Conservation (phyloP, 1,140 invertebrate species). For the Ditylenchus dipsaci region DNA sequence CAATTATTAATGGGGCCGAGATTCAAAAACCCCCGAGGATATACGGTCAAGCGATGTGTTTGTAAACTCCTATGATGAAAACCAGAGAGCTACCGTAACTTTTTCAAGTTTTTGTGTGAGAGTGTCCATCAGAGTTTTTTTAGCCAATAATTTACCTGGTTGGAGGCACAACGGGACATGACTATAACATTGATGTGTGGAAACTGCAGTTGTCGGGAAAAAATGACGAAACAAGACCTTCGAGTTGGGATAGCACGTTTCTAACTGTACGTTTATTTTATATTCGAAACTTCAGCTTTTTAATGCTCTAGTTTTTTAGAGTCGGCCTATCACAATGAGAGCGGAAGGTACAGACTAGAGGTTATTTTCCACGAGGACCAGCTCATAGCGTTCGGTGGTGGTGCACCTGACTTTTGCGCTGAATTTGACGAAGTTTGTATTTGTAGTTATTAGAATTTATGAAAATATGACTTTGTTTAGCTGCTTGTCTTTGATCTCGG, state of each 20-base stretch:
- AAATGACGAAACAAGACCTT: too few relatives aligned
- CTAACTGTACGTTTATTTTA: background rate
- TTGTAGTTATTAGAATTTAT: background rate
- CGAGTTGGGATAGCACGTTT: background rate
- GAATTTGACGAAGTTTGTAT: constrained; percentile 65
- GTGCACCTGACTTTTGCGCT: constrained; percentile 69
- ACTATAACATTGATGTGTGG: constrained; percentile 47
- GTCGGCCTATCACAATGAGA: background rate
- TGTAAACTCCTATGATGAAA: too few relatives aligned
- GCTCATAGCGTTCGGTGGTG: constrained; percentile 76
- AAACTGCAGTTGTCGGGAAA: background rate
- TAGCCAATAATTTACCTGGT: constrained; percentile 58
- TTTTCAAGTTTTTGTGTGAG: too few relatives aligned
- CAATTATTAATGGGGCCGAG: constrained; percentile 2
- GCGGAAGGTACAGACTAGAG: constrained; percentile 69
- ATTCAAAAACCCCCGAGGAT: constrained; percentile 5
- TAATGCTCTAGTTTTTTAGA: too few relatives aligned
- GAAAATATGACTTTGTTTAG: constrained; percentile 9
- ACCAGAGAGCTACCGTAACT: too few relatives aligned
- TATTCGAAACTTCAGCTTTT: too few relatives aligned
- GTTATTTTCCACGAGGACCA: constrained; percentile 70
- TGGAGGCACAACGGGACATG: constrained; percentile 58
- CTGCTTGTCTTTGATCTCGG: constrained; percentile 18
- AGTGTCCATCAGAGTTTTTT: too few relatives aligned
- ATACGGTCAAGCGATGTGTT: constrained; percentile 23